These are phyloP conservation scores for Grapholita molesta DNA, from an alignment of 1,140 invertebrate species.

Conservation along the genomic window DNA sequence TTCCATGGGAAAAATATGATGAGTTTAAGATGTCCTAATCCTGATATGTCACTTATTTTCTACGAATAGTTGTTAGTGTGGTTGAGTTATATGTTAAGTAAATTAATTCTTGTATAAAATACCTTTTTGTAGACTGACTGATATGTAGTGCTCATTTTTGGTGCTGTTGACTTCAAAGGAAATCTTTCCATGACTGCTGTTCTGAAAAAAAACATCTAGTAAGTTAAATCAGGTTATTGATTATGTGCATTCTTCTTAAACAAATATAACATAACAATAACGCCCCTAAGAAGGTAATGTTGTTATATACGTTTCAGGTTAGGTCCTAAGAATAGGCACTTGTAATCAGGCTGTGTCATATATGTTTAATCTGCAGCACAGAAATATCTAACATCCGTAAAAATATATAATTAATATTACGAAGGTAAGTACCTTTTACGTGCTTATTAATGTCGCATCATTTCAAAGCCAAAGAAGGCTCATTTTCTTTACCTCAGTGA, in stretches of 20 bases:
- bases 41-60: too few relatives aligned
- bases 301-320: too few relatives aligned
- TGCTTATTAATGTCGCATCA: neutral
- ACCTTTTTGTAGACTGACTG: constrained; percentile 70
- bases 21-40: too few relatives aligned
- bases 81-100: too few relatives aligned
- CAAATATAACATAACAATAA: neutral
- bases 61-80: too few relatives aligned
- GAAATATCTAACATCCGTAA: neutral
- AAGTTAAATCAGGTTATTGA: neutral
- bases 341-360: neutral
- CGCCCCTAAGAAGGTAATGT: neutral
- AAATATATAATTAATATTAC: neutral
- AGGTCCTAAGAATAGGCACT: too few relatives aligned
- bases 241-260: neutral
- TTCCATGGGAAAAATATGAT: too few relatives aligned
- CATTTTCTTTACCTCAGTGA: neutral
- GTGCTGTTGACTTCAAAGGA: constrained; percentile 60
- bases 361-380: neutral
- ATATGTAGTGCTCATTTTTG: constrained; percentile 62
- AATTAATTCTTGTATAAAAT: too few relatives aligned
- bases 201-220: constrained; percentile 13
- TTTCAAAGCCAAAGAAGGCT: neutral
- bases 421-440: neutral
- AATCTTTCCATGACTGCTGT: constrained; percentile 55